A percentile compares a stretch with the other conserved stretches of the same genome.
Conservation (phyloP, 1,140 invertebrate genomes). For the Caenorhabditis briggsae region DNA sequence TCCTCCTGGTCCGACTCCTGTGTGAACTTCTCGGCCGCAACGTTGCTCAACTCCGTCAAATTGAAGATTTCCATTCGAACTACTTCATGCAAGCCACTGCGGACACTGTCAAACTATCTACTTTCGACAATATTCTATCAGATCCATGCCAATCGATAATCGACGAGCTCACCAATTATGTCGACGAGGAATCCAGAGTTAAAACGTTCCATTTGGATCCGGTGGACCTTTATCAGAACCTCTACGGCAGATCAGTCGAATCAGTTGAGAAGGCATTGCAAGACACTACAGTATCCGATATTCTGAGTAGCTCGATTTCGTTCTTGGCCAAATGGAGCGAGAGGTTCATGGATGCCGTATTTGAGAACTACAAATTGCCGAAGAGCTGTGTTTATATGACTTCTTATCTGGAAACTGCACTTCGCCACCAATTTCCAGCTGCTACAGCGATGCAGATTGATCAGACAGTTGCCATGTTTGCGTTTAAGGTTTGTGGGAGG, state of each 20-base stretch:
- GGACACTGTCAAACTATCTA: background rate
- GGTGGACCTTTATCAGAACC: conserved; percentile 3
- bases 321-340: conserved; percentile 63
- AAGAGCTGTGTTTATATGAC: conserved; percentile 22
- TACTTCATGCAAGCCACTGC: conserved; percentile 44
- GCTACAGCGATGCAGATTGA: conserved; percentile 27
- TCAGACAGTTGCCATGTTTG: conserved; percentile 54
- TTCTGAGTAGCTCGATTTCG: conserved; percentile 55
- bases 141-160: conserved; percentile 1
- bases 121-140: conserved; percentile 43
- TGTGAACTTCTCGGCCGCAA: conserved; percentile 19
- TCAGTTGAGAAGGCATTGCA: conserved; percentile 13
- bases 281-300: conserved; percentile 21
- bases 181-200: background rate
- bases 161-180: background rate
- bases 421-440: conserved; percentile 49
- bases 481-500: background rate
- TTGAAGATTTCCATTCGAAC: conserved; percentile 42
- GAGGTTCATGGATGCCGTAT: conserved; percentile 47
- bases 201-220: conserved; percentile 52
- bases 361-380: conserved; percentile 32
- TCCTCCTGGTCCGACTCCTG: conserved; percentile 80
- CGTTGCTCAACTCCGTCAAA: background rate
- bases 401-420: conserved; percentile 46
- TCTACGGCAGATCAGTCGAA: background rate